A percentile compares a stretch with the other conserved stretches of the same genome.
Evolutionary conservation across 2,888 invertebrate species (phyloP).

Genomic region (Gastracanthus pulcherrimus): DNA sequence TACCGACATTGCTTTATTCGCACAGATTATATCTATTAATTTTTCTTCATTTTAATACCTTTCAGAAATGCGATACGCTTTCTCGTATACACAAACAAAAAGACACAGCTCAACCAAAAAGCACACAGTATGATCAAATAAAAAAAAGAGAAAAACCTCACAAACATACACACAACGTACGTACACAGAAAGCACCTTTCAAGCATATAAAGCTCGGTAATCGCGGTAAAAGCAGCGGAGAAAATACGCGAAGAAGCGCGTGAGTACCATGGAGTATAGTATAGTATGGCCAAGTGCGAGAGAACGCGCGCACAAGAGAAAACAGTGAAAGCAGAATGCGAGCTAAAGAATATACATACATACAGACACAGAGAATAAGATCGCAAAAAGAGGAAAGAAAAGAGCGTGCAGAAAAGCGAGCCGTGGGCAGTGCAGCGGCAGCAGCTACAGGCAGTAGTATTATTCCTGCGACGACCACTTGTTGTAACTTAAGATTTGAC

Average conservation of each 20-base stretch:
- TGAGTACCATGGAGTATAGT: too few relatives aligned
- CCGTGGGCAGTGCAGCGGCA: not conserved
- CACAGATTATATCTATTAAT: not conserved
- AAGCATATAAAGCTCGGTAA: not conserved
- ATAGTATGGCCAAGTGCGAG: not conserved
- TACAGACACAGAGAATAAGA: too few relatives aligned
- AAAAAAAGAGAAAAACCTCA: not conserved
- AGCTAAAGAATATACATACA: not conserved
- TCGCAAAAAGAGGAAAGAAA: constrained; percentile 55
- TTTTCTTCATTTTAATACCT: not conserved
- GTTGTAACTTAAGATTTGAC: constrained; percentile 70
- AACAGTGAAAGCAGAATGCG: not conserved
- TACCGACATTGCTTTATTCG: not conserved
- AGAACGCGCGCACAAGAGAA: not conserved
- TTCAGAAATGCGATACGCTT: not conserved
- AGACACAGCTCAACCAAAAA: not conserved
- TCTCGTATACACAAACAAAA: not conserved
- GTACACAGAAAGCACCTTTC: not conserved
- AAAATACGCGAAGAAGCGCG: too few relatives aligned
- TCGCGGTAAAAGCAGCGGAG: not conserved
- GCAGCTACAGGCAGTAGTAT: constrained; percentile 53
- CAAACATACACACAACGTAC: too few relatives aligned
- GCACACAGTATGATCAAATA: not conserved
- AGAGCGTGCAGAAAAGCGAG: constrained; percentile 52
- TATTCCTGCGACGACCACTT: constrained; percentile 65